A percentile compares a stretch with the other conserved stretches of the same genome.
phyloP scores from a whole-genome alignment of 2,797 vertebrate species.

The Prunella strophiata region DNA sequence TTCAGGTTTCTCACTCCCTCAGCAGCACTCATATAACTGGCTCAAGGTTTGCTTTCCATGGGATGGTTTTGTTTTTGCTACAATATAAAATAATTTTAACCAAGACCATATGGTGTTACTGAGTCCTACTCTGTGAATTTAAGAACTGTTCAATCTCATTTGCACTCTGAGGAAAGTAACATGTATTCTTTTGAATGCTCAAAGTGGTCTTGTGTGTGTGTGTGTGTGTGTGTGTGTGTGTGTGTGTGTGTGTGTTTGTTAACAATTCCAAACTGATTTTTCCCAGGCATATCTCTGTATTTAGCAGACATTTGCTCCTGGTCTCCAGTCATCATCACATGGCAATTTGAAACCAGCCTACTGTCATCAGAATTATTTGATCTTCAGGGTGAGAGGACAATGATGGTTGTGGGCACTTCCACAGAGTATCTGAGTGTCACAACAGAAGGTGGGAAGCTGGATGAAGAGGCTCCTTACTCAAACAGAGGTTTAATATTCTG shows the following conservation, averaged over 20 bases:
- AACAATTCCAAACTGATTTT: neutral
- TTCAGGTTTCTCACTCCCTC: conserved; percentile 2
- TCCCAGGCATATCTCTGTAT: neutral
- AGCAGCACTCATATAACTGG: neutral
- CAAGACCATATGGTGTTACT: neutral
- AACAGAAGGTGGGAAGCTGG: neutral
- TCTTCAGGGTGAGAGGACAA: neutral
- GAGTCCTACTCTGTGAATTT: neutral
- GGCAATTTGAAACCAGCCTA: neutral
- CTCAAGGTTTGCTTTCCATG: neutral
- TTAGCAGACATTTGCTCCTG: neutral
- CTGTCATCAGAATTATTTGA: neutral
- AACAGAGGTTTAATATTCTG: neutral
- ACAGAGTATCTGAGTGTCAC: neutral
- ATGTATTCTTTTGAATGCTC: neutral
- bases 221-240: neutral
- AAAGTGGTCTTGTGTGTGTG: neutral
- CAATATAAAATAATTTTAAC: neutral
- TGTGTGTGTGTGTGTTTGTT: neutral
- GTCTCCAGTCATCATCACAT: neutral
- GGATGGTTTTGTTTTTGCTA: conserved; percentile 5
- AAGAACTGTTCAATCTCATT: neutral
- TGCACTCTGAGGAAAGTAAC: neutral
- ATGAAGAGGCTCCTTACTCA: neutral
- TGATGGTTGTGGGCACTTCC: neutral